These are phyloP conservation scores for Camponotus pennsylvanicus DNA, from an alignment of 1,140 invertebrate genomes.

Conservation along the genomic window DNA sequence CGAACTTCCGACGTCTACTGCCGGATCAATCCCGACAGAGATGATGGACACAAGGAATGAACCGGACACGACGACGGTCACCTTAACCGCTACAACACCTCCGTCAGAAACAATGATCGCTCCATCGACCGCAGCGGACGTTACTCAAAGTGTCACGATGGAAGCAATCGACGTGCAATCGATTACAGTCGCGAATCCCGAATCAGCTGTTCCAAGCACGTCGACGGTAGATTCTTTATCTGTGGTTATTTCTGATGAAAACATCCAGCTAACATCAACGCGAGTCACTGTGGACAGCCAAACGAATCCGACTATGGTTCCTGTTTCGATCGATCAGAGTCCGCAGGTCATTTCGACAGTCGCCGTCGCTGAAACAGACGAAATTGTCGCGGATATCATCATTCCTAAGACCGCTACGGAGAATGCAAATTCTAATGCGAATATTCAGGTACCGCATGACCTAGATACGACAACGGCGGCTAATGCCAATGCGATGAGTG, in stretches of 20 bases:
- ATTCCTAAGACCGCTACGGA: neutral
- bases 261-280: neutral
- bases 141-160: conserved; percentile 18
- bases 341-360: neutral
- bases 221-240: neutral
- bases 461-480: neutral
- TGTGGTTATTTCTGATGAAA: neutral
- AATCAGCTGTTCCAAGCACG: neutral
- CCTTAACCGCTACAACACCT: neutral
- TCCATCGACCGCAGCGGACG: neutral
- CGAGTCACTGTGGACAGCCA: neutral
- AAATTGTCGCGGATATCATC: neutral
- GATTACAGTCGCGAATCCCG: neutral
- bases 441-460: neutral
- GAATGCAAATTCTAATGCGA: neutral
- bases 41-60: conserved; percentile 13
- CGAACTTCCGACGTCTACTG: conserved; percentile 8
- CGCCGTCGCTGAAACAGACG: neutral
- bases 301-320: neutral
- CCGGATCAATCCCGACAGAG: neutral
- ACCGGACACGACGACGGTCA: conserved; percentile 23
- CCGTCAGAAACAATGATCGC: neutral
- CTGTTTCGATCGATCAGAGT: neutral
- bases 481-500: neutral
- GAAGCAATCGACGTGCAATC: neutral